Conservation (phyloP, 2,113 vertebrate species). For the Gallinago paraguaiae region DNA sequence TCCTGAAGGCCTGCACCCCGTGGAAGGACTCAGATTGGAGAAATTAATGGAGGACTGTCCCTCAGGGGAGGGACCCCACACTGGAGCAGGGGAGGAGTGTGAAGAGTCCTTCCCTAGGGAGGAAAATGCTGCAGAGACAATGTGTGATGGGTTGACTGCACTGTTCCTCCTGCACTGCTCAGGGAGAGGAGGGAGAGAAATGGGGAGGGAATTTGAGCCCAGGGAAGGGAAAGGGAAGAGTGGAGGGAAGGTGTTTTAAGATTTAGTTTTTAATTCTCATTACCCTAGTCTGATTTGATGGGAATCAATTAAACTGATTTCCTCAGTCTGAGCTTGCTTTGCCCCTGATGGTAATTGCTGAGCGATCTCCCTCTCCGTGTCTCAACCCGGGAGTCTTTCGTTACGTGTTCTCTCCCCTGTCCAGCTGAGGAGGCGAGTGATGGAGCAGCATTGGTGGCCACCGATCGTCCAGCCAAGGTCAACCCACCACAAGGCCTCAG, state of each 20-base stretch:
- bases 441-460: neutral
- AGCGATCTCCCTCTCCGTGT: neutral
- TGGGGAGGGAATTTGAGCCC: neutral
- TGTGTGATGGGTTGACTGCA: fast-evolving
- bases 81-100: neutral
- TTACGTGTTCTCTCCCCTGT: neutral
- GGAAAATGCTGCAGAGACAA: neutral
- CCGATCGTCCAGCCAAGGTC: neutral
- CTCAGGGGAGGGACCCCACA: fast-evolving
- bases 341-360: fast-evolving
- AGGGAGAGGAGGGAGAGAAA: neutral
- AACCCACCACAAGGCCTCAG: too few species aligned
- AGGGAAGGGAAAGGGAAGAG: neutral
- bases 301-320: neutral
- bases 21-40: fast-evolving
- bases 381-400: fast-evolving
- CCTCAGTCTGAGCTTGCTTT: neutral
- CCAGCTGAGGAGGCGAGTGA: neutral
- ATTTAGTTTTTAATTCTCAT: neutral
- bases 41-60: neutral
- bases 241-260: neutral
- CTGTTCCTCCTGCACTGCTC: fast-evolving
- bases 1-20: fast-evolving
- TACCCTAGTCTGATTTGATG: neutral
- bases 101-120: neutral